Evolutionary conservation across 2,797 vertebrate genomes (phyloP).

Genomic region (Enteromius radiatus): DNA sequence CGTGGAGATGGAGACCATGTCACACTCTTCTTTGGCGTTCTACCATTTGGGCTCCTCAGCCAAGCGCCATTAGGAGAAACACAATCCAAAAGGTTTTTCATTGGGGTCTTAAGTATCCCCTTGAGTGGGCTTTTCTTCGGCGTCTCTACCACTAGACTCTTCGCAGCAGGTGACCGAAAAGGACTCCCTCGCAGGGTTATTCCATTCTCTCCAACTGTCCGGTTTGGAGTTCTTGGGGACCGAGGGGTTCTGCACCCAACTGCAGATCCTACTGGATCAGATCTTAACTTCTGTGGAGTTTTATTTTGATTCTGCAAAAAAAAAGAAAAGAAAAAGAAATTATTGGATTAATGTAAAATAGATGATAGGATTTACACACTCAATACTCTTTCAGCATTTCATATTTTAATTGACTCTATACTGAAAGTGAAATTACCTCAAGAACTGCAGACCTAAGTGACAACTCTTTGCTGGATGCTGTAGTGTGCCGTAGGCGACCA

Average conservation of each 20-base stretch:
- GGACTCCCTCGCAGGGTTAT: conserved; percentile 68
- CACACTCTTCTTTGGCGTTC: conserved; percentile 72
- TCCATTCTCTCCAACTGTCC: conserved; percentile 46
- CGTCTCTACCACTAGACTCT: conserved; percentile 57
- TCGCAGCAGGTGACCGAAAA: conserved; percentile 65
- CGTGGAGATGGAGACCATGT: conserved; percentile 78
- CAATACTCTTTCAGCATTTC: not conserved
- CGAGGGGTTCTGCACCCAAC: conserved; percentile 56
- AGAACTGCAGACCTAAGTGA: conserved; percentile 68
- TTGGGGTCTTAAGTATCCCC: conserved; percentile 76
- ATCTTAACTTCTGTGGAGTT: conserved; percentile 78
- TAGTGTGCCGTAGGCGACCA: conserved; percentile 31
- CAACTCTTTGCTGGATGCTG: conserved; percentile 68
- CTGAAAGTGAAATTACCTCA: conserved; percentile 77
- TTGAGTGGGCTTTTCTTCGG: conserved; percentile 73
- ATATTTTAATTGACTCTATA: not conserved
- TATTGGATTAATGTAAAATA: not conserved
- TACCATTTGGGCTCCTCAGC: conserved; percentile 63
- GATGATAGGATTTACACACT: not conserved
- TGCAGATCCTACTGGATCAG: conserved; percentile 43
- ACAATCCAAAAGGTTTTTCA: conserved; percentile 61
- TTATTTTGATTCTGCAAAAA: conserved; percentile 72
- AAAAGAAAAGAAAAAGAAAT: not conserved
- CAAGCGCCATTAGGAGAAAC: conserved; percentile 38
- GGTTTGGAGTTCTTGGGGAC: conserved; percentile 60